Conservation (phyloP, 1,140 invertebrate species). For the Oscheius sp. region DNA sequence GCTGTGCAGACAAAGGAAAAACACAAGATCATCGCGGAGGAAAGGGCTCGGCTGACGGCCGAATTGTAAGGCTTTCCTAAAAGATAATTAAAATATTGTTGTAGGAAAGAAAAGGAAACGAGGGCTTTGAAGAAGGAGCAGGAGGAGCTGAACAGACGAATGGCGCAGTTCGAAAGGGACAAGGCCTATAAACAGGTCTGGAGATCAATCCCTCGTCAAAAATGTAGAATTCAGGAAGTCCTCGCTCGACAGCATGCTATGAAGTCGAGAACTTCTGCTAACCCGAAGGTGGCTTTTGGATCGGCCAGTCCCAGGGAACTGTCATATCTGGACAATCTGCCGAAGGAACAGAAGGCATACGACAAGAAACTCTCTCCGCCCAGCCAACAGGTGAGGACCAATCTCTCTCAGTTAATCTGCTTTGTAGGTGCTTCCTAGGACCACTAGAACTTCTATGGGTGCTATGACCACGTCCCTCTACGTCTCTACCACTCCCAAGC, state of each 20-base stretch:
- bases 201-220: too few relatives aligned
- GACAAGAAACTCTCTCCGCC: conserved; percentile 31
- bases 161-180: conserved; percentile 27
- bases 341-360: conserved; percentile 41
- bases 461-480: conserved; percentile 36
- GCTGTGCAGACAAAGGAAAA: conserved; percentile 35
- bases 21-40: background rate
- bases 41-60: conserved; percentile 2
- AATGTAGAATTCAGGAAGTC: conserved; percentile 39
- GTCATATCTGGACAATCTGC: conserved; percentile 46
- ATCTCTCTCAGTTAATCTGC: background rate
- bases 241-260: conserved; percentile 44
- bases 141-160: conserved; percentile 11
- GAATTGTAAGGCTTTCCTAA: background rate
- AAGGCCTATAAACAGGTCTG: too few relatives aligned
- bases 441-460: conserved; percentile 4
- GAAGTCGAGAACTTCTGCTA: conserved; percentile 42
- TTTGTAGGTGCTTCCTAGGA: conserved; percentile 10
- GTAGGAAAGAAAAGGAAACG: conserved; percentile 24
- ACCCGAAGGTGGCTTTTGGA: conserved; percentile 38
- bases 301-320: conserved; percentile 50
- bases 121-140: conserved; percentile 24
- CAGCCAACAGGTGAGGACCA: background rate
- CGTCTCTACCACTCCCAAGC: too few relatives aligned
- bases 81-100: background rate